A percentile compares a stretch with the other conserved stretches of the same genome.
phyloP scores from a whole-genome alignment of 2,113 vertebrate genomes.

The Aptenodytes patagonicus region DNA sequence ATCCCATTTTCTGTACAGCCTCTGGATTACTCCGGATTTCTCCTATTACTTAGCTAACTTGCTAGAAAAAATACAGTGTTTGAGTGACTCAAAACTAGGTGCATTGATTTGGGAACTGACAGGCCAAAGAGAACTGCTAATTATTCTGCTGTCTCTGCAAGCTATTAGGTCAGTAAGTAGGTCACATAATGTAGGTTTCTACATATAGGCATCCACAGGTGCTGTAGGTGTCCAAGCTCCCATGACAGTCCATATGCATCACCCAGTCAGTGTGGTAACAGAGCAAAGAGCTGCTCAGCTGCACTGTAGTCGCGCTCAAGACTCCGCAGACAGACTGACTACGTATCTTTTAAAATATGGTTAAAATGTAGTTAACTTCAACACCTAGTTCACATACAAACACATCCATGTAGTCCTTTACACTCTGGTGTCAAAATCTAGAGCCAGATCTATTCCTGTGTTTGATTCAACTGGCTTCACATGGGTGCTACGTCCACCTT shows the following conservation, averaged over 20 bases:
- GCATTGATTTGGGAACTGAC: background rate
- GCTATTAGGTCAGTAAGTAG: background rate
- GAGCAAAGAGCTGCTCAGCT: background rate
- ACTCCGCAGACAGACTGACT: background rate
- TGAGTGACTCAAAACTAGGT: background rate
- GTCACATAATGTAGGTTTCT: background rate
- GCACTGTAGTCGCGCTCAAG: background rate
- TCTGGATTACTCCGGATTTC: background rate
- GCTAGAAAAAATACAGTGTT: background rate
- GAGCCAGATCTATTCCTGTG: background rate
- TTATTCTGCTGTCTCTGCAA: background rate
- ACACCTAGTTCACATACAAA: background rate
- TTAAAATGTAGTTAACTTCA: background rate
- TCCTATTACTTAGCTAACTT: background rate
- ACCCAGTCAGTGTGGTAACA: background rate
- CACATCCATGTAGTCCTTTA: background rate
- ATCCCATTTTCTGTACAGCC: background rate
- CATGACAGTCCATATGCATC: accelerated
- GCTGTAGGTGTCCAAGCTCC: background rate
- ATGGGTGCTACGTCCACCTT: background rate
- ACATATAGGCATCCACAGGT: background rate
- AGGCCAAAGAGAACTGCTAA: background rate
- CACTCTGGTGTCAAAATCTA: background rate
- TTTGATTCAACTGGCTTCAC: background rate
- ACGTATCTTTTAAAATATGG: background rate